These are phyloP conservation scores for Actenoides hombroni DNA, from an alignment of 2,113 vertebrate genomes.

Conservation along the genomic window DNA sequence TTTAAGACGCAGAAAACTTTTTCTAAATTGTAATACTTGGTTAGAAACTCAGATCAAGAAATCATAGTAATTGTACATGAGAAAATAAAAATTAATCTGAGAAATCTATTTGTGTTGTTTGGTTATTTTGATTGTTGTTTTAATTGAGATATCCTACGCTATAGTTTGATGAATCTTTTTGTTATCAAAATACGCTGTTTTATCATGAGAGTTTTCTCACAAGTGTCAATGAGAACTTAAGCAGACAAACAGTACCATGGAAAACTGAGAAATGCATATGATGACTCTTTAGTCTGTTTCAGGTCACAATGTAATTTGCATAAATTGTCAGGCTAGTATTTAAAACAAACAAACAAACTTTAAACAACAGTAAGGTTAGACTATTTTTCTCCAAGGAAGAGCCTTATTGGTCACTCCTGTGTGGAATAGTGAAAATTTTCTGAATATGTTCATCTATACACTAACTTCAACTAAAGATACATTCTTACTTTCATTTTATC, in stretches of 20 bases:
- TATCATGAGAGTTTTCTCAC: too few species aligned
- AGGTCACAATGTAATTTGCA: background rate
- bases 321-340: background rate
- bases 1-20: slow-evolving; percentile 56
- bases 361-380: background rate
- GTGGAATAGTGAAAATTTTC: background rate
- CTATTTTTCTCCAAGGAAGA: background rate
- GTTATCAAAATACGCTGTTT: background rate
- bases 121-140: slow-evolving; percentile 10
- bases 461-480: background rate
- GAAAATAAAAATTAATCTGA: slow-evolving; percentile 46
- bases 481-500: background rate
- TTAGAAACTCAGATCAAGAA: slow-evolving; percentile 14
- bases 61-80: background rate
- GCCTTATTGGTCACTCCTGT: background rate
- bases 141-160: background rate
- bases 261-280: background rate
- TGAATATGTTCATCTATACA: too few species aligned
- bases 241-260: background rate
- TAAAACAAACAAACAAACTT: background rate
- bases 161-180: background rate
- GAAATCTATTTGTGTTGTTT: background rate
- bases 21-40: slow-evolving; percentile 52
- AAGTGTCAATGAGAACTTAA: too few species aligned
- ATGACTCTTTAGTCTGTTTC: background rate